These are phyloP conservation scores for Stenchaetothrips biformis DNA, from an alignment of 2,888 invertebrate genomes.

Conservation along the genomic window DNA sequence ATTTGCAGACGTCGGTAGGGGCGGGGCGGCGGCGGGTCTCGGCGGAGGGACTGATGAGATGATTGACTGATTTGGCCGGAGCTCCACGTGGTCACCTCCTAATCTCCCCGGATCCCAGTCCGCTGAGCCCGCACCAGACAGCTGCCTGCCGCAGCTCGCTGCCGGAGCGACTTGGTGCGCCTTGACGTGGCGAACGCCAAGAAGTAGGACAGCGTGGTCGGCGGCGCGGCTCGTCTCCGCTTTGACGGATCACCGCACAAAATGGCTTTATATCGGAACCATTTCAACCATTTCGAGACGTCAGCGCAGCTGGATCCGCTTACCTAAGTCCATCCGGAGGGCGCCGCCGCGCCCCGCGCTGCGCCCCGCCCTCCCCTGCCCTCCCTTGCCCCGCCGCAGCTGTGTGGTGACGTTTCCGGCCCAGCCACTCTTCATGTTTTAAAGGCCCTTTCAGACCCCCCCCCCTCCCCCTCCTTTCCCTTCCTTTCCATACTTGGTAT, in stretches of 20 bases:
- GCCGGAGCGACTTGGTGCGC: too few relatives aligned
- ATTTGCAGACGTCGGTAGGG: too few relatives aligned
- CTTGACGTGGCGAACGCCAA: too few relatives aligned
- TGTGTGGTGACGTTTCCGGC: background rate
- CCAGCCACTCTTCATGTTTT: background rate
- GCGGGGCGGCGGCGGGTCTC: too few relatives aligned
- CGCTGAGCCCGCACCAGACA: background rate
- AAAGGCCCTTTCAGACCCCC: too few relatives aligned
- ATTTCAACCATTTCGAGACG: background rate
- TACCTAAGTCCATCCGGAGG: background rate
- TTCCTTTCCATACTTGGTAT: too few relatives aligned
- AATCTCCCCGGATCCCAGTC: background rate
- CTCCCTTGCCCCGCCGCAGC: background rate
- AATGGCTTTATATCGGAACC: background rate
- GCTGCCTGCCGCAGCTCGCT: too few relatives aligned
- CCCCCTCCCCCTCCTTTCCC: too few relatives aligned
- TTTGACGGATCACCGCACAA: background rate
- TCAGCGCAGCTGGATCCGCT: slow-evolving; percentile 9
- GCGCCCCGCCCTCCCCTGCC: too few relatives aligned
- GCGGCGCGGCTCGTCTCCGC: background rate
- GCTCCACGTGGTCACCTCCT: background rate
- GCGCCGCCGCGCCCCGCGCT: background rate
- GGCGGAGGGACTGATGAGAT: too few relatives aligned
- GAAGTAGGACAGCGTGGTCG: background rate
- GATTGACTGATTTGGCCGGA: too few relatives aligned